Base-by-base conservation (phyloP, 2,113 vertebrate genomes). In the Jacana jacana region DNA sequence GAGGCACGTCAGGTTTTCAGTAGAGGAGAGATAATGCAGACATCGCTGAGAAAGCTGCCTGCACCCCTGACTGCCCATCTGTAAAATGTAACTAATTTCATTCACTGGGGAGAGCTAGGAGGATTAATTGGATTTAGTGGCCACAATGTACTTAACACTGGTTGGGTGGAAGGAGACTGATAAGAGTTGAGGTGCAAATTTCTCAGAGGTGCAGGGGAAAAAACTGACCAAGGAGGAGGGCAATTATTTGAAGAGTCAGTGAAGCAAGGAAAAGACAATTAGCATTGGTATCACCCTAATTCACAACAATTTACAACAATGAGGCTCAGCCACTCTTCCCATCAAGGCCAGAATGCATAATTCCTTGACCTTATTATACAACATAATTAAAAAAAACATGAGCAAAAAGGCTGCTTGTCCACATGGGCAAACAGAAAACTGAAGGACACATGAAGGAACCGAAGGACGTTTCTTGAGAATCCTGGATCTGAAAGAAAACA, bases 301-400 rank as follows among this genome's bases (percentile, higher is more conserved):
- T 96, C 95, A 96, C 95, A 96, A 93, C 90, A 96, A 95, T 92
- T 96, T 97, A 77, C 77, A 95, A 91, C 77, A 94, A 96, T 84
- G 77, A 91, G 54, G 55, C 88, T 87, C 90, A 91, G 65, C 61
- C 73, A 72, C 13, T 93, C 72, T 90, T 94, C 77, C 69, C 28
- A 77, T 88, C 86, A 93, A 95, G 52, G 81, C 72, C 92, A 69
- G 91, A 93, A 95, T 78, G 42, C 54, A 79, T 92, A 94, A 95
- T 94, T 95, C 61, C 86, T 96, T 94, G 88, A 94, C 66, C 80
- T 95, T 89, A 92, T 96, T 93, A 85, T 65, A 77, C 96, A 92
- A 94, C 31, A 65, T 92, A 91, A 91, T 95, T 95, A 54, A 54
- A 60, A 60, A 52, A 77, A 89, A 70, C 51, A 61, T 16, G 25